These are phyloP conservation scores for Geopemphigus sp. DNA, from an alignment of 1,140 invertebrate species.

Conservation along the genomic window DNA sequence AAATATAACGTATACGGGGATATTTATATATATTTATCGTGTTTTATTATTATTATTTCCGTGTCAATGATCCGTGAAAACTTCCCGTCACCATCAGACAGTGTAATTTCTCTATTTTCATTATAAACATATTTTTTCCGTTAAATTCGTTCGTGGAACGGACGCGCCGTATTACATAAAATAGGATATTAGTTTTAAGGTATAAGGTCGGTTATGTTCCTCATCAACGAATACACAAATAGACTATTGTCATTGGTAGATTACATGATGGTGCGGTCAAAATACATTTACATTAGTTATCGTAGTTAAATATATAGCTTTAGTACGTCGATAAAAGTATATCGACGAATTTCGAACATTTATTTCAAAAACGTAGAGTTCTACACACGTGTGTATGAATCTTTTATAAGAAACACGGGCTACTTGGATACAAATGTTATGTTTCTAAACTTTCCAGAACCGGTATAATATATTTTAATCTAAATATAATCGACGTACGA, in stretches of 20 bases:
- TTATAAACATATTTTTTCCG: background rate
- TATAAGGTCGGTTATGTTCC: background rate
- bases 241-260: background rate
- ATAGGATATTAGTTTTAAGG: conserved; percentile 33
- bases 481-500: too few relatives aligned
- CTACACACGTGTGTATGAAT: too few relatives aligned
- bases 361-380: too few relatives aligned
- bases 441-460: too few relatives aligned
- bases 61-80: conserved; percentile 43
- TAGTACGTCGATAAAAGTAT: too few relatives aligned
- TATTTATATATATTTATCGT: too few relatives aligned
- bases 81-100: conserved; percentile 25
- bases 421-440: too few relatives aligned
- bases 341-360: too few relatives aligned
- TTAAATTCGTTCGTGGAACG: conserved; percentile 15
- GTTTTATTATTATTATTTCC: conserved; percentile 20
- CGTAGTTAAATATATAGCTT: too few relatives aligned
- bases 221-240: background rate
- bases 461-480: too few relatives aligned
- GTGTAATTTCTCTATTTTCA: conserved; percentile 8
- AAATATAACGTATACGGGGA: too few relatives aligned
- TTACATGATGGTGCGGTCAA: background rate
- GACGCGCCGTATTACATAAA: conserved; percentile 3
- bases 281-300: background rate
- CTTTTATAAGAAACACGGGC: too few relatives aligned